A percentile compares a stretch with the other conserved stretches of the same genome.
Evolutionary conservation across 2,797 vertebrate species (phyloP).

Genomic region (Pagetopsis macropterus): DNA sequence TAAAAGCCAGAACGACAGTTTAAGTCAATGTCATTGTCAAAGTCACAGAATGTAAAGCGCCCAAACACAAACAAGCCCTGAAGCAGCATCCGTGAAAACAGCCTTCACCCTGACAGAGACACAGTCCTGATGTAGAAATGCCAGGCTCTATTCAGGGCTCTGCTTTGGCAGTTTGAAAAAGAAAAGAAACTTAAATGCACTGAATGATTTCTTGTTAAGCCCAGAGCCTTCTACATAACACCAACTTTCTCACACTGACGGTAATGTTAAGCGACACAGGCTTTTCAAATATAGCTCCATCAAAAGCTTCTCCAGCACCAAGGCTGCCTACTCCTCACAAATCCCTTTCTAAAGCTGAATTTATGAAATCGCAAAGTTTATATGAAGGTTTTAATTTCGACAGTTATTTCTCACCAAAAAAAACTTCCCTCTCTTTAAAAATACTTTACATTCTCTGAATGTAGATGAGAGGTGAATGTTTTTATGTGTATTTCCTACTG

Average conservation of each 20-base stretch:
- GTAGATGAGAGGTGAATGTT: constrained; percentile 33
- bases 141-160: constrained; percentile 31
- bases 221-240: constrained; percentile 48
- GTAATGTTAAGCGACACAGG: constrained; percentile 56
- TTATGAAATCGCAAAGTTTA: constrained; percentile 23
- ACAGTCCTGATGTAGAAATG: constrained; percentile 35
- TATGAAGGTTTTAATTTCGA: constrained; percentile 29
- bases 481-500: constrained; percentile 37
- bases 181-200: constrained; percentile 9
- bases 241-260: constrained; percentile 37
- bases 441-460: constrained; percentile 1
- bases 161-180: constrained; percentile 32
- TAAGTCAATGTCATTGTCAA: constrained; percentile 51
- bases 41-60: constrained; percentile 48
- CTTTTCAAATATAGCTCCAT: constrained; percentile 57
- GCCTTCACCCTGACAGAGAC: constrained; percentile 40
- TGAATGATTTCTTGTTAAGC: constrained; percentile 45
- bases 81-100: constrained; percentile 39
- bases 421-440: constrained; percentile 22
- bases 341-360: constrained; percentile 24
- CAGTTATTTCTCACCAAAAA: constrained; percentile 6
- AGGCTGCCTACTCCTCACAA: constrained; percentile 23
- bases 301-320: constrained; percentile 22
- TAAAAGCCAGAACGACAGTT: constrained; percentile 26
- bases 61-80: constrained; percentile 50